Evolutionary conservation across 2,888 invertebrate species (phyloP), one percentile per base, ranked within the genome.

Genomic region (Leucozona laternaria): DNA sequence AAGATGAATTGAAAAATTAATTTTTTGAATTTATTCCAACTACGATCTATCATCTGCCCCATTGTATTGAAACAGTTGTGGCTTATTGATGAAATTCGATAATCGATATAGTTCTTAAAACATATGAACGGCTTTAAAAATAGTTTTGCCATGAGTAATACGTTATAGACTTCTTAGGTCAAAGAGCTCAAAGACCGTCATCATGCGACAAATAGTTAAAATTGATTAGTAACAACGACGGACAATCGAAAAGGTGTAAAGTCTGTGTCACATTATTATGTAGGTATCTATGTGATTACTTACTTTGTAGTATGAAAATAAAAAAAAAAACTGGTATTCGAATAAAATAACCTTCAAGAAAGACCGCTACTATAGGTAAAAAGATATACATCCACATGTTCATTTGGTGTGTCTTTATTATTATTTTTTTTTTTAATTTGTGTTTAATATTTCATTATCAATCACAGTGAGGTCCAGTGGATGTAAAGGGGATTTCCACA

Each of bases 321-420:
- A 15, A 40, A 40, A 58, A 55, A 7, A 17, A 70, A 72, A 72
- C 71, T 37, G 64, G 64, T 73, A 53, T 68, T 72, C 25, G 45
- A 77, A 68, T 58, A 58, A 58, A 15, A 60, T 43, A 72, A 45
- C 84, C 80, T 85, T 85, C 76, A 77, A 68, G 76, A 80, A 53
- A 68, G 17, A 58, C 66, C 55, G 80, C 84, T 76, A 60, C 60
- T 70, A 66, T 34, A 17, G 2, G 22, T 34, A 31, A 64, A 20
- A 48, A 22, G 60, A 66, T 76, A 79, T 31, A 31, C 8, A 28
- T 28, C 28, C 28, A 28, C 5, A 3, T 6, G 71, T 72, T 85
- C 60, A 66, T 80, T 80, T 37, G 20, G 34, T 66, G 53, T 55
- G 70, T 34, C 17, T 37, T 48, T 72, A 73, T 66, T 50, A 55